Percentiles rank a stretch among this genome's conserved stretches.
Conservation (phyloP, 2,888 invertebrate species). For the Chloroclystis v-ata region DNA sequence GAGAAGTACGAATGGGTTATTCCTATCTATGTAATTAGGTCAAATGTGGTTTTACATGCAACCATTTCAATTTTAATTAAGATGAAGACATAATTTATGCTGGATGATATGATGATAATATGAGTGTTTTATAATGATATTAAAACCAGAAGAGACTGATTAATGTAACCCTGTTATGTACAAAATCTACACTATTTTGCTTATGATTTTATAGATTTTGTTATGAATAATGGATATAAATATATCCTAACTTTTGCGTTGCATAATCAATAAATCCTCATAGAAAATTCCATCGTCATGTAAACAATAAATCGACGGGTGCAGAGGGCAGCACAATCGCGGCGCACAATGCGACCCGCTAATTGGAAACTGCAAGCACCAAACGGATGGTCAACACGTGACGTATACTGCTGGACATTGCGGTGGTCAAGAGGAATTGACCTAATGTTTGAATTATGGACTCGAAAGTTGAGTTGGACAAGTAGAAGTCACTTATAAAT, state of each 20-base stretch:
- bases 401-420: constrained; percentile 34
- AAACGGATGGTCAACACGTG: constrained; percentile 48
- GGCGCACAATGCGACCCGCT: constrained; percentile 50
- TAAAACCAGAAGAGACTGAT: too few relatives aligned
- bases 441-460: too few relatives aligned
- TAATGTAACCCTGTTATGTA: too few relatives aligned
- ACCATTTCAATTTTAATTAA: constrained; percentile 8
- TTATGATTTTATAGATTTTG: too few relatives aligned
- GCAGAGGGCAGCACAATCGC: constrained; percentile 33
- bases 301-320: constrained; percentile 15
- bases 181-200: too few relatives aligned
- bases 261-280: background rate
- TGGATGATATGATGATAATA: too few relatives aligned
- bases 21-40: constrained; percentile 27
- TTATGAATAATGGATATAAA: too few relatives aligned
- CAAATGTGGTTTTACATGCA: constrained; percentile 6
- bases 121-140: too few relatives aligned
- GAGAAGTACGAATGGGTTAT: constrained; percentile 22
- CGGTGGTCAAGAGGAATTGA: background rate
- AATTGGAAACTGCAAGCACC: constrained; percentile 56
- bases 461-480: background rate
- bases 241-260: too few relatives aligned
- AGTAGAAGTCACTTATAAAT: background rate
- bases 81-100: constrained; percentile 5
- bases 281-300: background rate